phyloP scores from a whole-genome alignment of 1,140 invertebrate species.

The Zophobas atratus region DNA sequence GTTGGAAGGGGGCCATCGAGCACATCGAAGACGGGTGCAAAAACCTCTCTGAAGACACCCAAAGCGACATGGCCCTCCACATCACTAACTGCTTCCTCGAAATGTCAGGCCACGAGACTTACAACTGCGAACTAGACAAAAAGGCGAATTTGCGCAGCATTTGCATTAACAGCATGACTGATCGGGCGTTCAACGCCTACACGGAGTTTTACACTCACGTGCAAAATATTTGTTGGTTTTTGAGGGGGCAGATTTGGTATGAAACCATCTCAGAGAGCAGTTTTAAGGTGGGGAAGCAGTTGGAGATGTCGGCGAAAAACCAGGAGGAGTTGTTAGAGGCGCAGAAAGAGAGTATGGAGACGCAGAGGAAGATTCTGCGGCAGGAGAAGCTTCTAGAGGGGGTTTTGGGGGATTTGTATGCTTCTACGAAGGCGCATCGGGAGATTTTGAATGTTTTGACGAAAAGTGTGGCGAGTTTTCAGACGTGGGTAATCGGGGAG shows the following conservation, averaged over 20 bases:
- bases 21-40: slow-evolving; percentile 73
- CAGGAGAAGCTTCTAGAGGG: slow-evolving; percentile 69
- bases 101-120: slow-evolving; percentile 72
- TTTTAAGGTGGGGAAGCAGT: slow-evolving; percentile 62
- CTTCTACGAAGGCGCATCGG: slow-evolving; percentile 59
- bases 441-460: slow-evolving; percentile 61
- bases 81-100: slow-evolving; percentile 80
- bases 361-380: slow-evolving; percentile 73
- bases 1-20: slow-evolving; percentile 75
- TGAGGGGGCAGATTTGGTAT: slow-evolving; percentile 79
- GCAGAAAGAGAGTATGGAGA: slow-evolving; percentile 72
- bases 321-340: slow-evolving; percentile 70
- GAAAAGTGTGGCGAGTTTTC: slow-evolving; percentile 59
- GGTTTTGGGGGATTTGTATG: slow-evolving; percentile 61
- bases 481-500: slow-evolving; percentile 66
- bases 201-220: slow-evolving; percentile 81
- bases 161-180: slow-evolving; percentile 74
- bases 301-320: slow-evolving; percentile 61
- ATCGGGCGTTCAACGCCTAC: slow-evolving; percentile 74
- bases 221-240: slow-evolving; percentile 79
- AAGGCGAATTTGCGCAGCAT: slow-evolving; percentile 66
- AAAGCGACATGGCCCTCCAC: slow-evolving; percentile 74
- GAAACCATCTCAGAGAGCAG: slow-evolving; percentile 72
- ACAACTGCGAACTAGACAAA: slow-evolving; percentile 70
- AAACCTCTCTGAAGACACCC: slow-evolving; percentile 73